Evolutionary conservation across 2,797 vertebrate species (phyloP), one percentile per base, ranked within the genome.

Genomic region (Chelon labrosus): DNA sequence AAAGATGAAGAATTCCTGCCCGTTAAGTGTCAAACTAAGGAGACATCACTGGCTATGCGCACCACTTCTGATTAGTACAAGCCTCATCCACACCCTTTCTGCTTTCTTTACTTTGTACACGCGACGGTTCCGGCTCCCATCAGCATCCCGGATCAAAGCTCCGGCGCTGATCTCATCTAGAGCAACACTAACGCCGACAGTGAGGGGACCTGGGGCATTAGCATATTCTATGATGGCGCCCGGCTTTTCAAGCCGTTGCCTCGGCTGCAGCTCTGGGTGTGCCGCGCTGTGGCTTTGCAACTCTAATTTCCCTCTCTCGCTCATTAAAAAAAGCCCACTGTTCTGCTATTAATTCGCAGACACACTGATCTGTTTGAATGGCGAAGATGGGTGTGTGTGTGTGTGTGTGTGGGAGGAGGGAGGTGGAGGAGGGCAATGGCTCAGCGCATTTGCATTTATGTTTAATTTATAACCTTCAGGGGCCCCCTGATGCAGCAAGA

Each of bases 401-500:
- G 70, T 72, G 72, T 79, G 77, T 66, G 74, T 38, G 54, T 31
- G 10, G 65, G 65, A 73, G 62, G 76, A 78, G 87, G 87, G 89
- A 82, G 84, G 88, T 81, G 83, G 88, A 86, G 88, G 90, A 91
- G 91, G 93, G 93, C 94, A 93, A 94, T 94, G 92, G 93, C 92
- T 93, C 91, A 88, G 92, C 90, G 91, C 92, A 95, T 95, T 95
- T 94, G 93, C 94, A 95, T 95, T 92, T 93, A 95, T 95, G 94
- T 95, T 94, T 95, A 95, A 95, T 95, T 95, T 95, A 95, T 95
- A 94, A 95, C 94, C 89, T 94, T 93, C 92, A 90, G 94, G 93
- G 93, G 92, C 88, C 91, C 91, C 93, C 92, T 95, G 94, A 95
- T 95, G 92, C 92, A 94, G 93, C 89, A 92, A 94, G 94, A 94